Conservation (phyloP, 2,113 vertebrate genomes). For the Thalassoma bifasciatum region DNA sequence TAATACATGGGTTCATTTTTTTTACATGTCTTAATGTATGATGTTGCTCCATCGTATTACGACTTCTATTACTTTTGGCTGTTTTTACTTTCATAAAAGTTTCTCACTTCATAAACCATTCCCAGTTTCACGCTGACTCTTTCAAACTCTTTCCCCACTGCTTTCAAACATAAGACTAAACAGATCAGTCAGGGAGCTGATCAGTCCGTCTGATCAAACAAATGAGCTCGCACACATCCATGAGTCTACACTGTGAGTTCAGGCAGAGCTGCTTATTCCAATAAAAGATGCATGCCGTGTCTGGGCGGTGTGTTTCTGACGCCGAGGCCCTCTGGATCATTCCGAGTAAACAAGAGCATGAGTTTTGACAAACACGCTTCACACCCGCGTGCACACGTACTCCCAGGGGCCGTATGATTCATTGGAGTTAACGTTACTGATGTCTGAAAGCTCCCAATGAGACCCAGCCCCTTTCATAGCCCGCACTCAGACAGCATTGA, state of each 20-base stretch:
- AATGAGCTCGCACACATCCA: conserved; percentile 25
- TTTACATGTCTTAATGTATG: not conserved
- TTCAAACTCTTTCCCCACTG: conserved; percentile 2
- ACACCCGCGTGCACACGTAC: conserved; percentile 60
- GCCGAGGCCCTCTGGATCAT: conserved; percentile 67
- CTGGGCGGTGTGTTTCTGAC: conserved; percentile 48
- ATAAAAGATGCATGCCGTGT: conserved; percentile 74
- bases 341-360: conserved; percentile 70
- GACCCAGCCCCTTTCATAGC: conserved; percentile 49
- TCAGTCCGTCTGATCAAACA: conserved; percentile 53
- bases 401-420: conserved; percentile 69
- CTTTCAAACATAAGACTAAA: conserved; percentile 33
- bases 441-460: conserved; percentile 66
- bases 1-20: too few species aligned
- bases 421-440: conserved; percentile 72
- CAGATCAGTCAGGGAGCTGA: conserved; percentile 45
- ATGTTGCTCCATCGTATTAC: conserved; percentile 14
- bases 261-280: conserved; percentile 53
- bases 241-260: conserved; percentile 20
- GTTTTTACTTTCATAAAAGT: not conserved
- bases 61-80: too few species aligned
- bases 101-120: not conserved
- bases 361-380: conserved; percentile 75
- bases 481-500: conserved; percentile 16
- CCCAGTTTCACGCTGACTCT: not conserved